phyloP scores from a whole-genome alignment of 2,797 vertebrate species.

The Acrossocheilus fasciatus region DNA sequence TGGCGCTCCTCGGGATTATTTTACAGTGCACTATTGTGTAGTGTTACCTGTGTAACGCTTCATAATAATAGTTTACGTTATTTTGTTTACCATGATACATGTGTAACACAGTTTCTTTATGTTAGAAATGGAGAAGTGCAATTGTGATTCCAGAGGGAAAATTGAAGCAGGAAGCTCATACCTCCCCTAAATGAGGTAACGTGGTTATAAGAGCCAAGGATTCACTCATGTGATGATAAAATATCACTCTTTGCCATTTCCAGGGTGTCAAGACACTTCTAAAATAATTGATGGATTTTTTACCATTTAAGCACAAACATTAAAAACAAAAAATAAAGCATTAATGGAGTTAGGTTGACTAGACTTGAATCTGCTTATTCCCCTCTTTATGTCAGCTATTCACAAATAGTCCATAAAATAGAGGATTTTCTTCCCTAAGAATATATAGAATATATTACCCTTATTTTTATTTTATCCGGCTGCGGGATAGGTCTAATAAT shows the following conservation, averaged over 20 bases:
- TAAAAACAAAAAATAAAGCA: background rate
- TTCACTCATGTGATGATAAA: slow-evolving; percentile 2
- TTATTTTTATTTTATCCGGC: background rate
- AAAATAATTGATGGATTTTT: background rate
- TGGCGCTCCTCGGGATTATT: too few relatives aligned
- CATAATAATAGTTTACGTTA: background rate
- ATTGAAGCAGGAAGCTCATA: background rate
- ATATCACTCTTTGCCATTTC: background rate
- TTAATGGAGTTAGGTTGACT: too few relatives aligned
- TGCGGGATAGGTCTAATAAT: background rate
- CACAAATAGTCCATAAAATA: background rate
- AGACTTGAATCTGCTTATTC: too few relatives aligned
- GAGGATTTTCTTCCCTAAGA: background rate
- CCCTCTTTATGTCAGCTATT: background rate
- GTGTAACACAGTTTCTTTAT: background rate
- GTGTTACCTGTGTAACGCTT: background rate
- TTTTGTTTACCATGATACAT: background rate
- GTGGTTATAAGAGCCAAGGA: background rate
- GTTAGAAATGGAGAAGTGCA: slow-evolving; percentile 26
- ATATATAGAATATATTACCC: background rate
- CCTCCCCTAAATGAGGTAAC: slow-evolving; percentile 7
- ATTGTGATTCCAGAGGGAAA: background rate
- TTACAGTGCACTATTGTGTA: background rate
- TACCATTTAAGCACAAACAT: background rate
- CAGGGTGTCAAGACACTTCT: background rate